These are phyloP conservation scores for Antheraea yamamai DNA, from an alignment of 2,888 invertebrate species.

Conservation along the genomic window DNA sequence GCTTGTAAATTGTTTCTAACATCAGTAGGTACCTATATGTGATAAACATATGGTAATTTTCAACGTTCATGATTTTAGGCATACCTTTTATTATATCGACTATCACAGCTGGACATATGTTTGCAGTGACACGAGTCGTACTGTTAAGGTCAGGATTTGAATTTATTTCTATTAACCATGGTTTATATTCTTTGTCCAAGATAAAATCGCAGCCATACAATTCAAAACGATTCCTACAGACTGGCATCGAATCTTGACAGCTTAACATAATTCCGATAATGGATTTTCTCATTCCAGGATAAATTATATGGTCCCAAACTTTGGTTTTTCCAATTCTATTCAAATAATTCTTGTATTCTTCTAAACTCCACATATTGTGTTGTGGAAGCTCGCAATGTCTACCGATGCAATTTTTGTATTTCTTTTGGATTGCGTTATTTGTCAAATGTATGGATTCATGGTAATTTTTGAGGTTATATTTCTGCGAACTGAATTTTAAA, in stretches of 20 bases:
- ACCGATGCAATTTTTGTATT: conserved; percentile 81
- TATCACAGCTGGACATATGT: conserved; percentile 90
- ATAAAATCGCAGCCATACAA: conserved; percentile 96
- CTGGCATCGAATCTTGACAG: conserved; percentile 87
- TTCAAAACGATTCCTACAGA: conserved; percentile 90
- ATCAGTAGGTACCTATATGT: background rate
- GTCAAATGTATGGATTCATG: conserved; percentile 94
- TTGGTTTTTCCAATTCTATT: conserved; percentile 79
- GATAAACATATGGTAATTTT: background rate
- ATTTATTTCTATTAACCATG: conserved; percentile 97
- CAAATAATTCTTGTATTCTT: conserved; percentile 86
- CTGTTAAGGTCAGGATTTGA: conserved; percentile 91
- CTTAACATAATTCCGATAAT: conserved; percentile 91
- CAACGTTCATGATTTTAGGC: background rate
- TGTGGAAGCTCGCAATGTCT: conserved; percentile 85
- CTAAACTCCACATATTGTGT: conserved; percentile 93
- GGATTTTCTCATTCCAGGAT: conserved; percentile 92
- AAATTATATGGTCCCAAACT: conserved; percentile 88
- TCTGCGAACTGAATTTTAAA: conserved; percentile 92
- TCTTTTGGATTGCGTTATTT: conserved; percentile 92
- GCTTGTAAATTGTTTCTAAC: background rate
- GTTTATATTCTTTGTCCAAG: conserved; percentile 90
- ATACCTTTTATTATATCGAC: conserved; percentile 94
- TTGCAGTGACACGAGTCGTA: conserved; percentile 91
- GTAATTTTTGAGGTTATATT: conserved; percentile 88